Evolutionary conservation across 2,113 vertebrate genomes (phyloP), one percentile per base, ranked within the genome.

Genomic region (Oreochromis niloticus): DNA sequence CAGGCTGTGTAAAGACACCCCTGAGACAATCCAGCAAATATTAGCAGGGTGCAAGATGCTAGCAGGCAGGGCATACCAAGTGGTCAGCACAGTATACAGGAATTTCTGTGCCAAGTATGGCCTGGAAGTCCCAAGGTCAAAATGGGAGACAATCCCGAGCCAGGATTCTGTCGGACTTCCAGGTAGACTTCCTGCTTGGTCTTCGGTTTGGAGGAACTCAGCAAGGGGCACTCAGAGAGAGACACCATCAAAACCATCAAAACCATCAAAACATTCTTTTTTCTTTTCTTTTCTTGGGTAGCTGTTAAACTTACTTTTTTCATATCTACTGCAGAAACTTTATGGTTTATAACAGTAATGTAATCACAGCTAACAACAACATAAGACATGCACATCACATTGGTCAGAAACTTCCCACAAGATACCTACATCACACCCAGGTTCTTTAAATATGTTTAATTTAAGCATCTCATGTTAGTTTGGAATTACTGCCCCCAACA

Each of bases 291-390:
- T 46, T 73, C 39, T 66, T 5, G 19, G 22, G 3, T 73, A 46
- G 14, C 14, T 46, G 41, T 30, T 73, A 30, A 27, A 6, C 3
- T 1, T 16, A 0, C 24, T 48, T 46, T 75, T 0, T 75, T 19
- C 68, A 73, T 73, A 46, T 46, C 22, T 27, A 46, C 41, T 73
- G 68, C 68, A 46, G 68, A 73, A 10, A 30, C 24, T 7, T 48
- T 4, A 75, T 17, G 27, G 71, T 78, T 12, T 78, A 2, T 50
- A 3, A 50, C 9, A 48, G 71, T 30, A 50, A 48, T 46, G 27
- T 78, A 50, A 78, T 50, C 16, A 78, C 71, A 0, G 6, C 14
- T 75, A 27, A 48, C 9, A 30, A 27, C 3, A 46, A 46, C 71
- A 46, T 41, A 17, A 73, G 13, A 73, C 43, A 48, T 75, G n/a